Percentiles rank a stretch among this genome's conserved stretches.
These are phyloP conservation scores for Heptranchias perlo DNA, from an alignment of 2,113 vertebrate genomes.

Conservation along the genomic window DNA sequence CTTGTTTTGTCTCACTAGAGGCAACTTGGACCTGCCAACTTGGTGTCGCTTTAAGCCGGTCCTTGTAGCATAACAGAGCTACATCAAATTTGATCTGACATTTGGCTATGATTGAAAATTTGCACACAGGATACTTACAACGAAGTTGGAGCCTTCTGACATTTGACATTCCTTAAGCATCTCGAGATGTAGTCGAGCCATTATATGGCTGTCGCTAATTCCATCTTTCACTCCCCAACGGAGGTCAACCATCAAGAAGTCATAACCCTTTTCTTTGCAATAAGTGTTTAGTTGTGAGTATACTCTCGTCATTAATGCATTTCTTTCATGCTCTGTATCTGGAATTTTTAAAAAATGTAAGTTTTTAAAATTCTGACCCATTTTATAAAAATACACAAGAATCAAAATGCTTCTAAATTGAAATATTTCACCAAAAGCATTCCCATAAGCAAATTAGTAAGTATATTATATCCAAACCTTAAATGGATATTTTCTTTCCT, in stretches of 20 bases:
- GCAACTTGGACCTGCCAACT: not conserved
- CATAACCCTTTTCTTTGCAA: conserved; percentile 54
- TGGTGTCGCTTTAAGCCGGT: not conserved
- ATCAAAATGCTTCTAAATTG: not conserved
- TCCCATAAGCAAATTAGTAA: too few relatives aligned
- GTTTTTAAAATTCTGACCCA: not conserved
- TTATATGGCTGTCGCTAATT: conserved; percentile 46
- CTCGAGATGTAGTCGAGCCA: conserved; percentile 47
- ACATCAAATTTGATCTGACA: not conserved
- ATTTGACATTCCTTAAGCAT: conserved; percentile 49
- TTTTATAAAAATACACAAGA: not conserved
- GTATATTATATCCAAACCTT: too few relatives aligned
- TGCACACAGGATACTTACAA: conserved; percentile 45
- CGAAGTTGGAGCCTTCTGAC: conserved; percentile 47
- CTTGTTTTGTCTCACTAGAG: not conserved
- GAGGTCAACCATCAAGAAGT: conserved; percentile 55
- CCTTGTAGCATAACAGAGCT: not conserved
- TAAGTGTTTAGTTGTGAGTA: conserved; percentile 50
- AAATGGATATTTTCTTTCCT: too few relatives aligned
- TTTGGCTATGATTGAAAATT: not conserved
- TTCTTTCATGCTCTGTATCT: conserved; percentile 56
- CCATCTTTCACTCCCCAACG: conserved; percentile 49
- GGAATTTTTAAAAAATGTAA: conserved; percentile 26
- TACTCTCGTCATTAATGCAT: conserved; percentile 50
- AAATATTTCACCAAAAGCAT: not conserved